A percentile compares a stretch with the other conserved stretches of the same genome.
Evolutionary conservation across 2,113 vertebrate species (phyloP).

Genomic region (Pelodiscus sinensis): DNA sequence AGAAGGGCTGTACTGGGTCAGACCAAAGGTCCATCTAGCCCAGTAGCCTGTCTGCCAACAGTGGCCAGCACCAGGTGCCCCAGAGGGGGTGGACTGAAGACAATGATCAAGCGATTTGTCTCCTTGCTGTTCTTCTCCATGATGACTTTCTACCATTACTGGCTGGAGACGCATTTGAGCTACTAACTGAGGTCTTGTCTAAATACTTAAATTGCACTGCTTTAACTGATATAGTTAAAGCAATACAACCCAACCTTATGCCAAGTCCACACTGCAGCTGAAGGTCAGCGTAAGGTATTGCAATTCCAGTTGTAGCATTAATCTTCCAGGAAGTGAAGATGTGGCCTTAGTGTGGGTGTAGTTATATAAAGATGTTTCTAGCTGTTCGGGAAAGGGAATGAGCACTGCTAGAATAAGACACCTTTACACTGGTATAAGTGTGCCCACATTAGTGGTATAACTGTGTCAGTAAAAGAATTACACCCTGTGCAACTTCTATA

Average conservation of each 20-base stretch:
- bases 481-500: not conserved
- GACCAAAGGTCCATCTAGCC: too few relatives aligned
- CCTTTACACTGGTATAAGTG: not conserved
- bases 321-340: too few relatives aligned
- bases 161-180: not conserved
- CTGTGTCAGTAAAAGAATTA: not conserved
- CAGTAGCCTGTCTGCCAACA: too few relatives aligned
- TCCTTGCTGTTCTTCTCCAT: too few relatives aligned
- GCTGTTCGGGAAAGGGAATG: not conserved
- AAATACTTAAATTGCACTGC: not conserved
- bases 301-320: too few relatives aligned
- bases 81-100: too few relatives aligned
- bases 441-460: not conserved
- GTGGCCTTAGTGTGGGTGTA: not conserved
- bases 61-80: too few relatives aligned
- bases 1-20: too few relatives aligned
- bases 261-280: too few relatives aligned
- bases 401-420: not conserved
- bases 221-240: not conserved
- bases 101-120: too few relatives aligned
- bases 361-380: not conserved
- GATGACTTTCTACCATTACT: not conserved
- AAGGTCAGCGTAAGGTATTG: too few relatives aligned
- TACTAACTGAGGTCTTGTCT: not conserved
- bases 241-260: not conserved